These are phyloP conservation scores for Aphelinus certus DNA, from an alignment of 1,140 invertebrate genomes.

Conservation along the genomic window DNA sequence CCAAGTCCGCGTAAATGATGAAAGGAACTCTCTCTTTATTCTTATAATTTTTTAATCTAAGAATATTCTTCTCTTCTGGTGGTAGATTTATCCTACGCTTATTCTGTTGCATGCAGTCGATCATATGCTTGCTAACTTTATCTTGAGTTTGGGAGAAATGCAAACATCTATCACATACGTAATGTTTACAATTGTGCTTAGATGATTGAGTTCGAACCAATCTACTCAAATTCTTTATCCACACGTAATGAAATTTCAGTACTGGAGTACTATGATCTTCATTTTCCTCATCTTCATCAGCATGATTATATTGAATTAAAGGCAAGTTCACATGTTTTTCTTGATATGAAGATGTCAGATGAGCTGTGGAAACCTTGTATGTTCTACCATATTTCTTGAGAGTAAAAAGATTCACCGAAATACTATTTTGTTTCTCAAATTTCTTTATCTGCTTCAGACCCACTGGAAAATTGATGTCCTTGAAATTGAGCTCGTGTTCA, in stretches of 20 bases:
- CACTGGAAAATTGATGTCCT: constrained; percentile 3
- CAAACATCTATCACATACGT: not conserved
- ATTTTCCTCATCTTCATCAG: not conserved
- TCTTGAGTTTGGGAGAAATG: not conserved
- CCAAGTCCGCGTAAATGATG: not conserved
- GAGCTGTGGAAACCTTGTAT: not conserved
- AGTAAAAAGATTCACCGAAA: constrained; percentile 47
- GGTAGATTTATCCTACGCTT: not conserved
- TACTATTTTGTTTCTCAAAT: constrained; percentile 35
- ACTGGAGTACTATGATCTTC: too few species aligned
- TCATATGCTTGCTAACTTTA: not conserved
- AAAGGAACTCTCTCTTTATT: not conserved
- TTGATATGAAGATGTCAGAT: constrained; percentile 5
- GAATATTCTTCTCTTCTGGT: not conserved
- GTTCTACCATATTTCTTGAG: constrained; percentile 2
- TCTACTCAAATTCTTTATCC: too few species aligned
- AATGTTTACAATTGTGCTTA: not conserved
- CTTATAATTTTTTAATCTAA: constrained; percentile 10
- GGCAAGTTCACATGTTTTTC: not conserved
- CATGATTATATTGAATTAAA: not conserved
- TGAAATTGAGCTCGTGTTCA: constrained; percentile 16
- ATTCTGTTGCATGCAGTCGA: not conserved
- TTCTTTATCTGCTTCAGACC: not conserved
- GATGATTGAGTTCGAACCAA: not conserved
- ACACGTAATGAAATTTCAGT: too few species aligned